Base-by-base conservation (phyloP, 1,140 invertebrate species). In the Armadillidium nasatum region DNA sequence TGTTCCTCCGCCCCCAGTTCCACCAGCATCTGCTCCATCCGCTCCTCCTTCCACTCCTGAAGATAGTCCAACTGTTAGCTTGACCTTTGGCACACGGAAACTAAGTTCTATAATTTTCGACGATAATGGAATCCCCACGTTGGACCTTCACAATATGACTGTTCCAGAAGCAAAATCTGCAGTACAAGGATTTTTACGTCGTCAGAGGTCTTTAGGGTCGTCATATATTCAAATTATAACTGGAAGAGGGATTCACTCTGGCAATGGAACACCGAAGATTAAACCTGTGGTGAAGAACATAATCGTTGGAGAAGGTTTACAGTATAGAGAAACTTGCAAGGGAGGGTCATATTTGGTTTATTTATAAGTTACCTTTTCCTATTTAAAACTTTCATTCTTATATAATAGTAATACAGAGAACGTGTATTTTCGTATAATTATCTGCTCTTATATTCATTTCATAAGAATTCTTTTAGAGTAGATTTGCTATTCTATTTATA, bases 211-310 rank as follows among this genome's bases (percentile, higher is more conserved):
- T 44, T 44, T 22, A 60, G 73, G 15, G 7, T 71, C 69, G 6
- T 44, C 19, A 15, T 44, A 6, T n/a, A 23, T 75, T 7, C 54
- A 75, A n/a, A 68, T 75, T n/a, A 19, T 75, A 11, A 66, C 60
- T 67, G 73, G 73, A 3, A 66, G 66, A 75, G 73, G 73, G 11
- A 0, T 75, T 46, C 19, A 75, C 60, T 68, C 60, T 66, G 69
- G 13, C 6, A 23, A 75, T 13, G 66, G 66, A n/a, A 11, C 68
- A 13, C 60, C 73, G 22, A 67, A 19, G 13, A 33, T 75, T 19
- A 75, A 75, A 22, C 73, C 73, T n/a, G 69, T 75, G 22, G 73
- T 75, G 43, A 43, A 44, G 19, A 75, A 75, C 60, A 68, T 75
- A 21, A 11, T 75, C 7, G 19, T 60, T 60, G 50, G 50, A 7